Evolutionary conservation across 2,113 vertebrate species (phyloP), one percentile per base, ranked within the genome.

Genomic region (Platichthys flesus): DNA sequence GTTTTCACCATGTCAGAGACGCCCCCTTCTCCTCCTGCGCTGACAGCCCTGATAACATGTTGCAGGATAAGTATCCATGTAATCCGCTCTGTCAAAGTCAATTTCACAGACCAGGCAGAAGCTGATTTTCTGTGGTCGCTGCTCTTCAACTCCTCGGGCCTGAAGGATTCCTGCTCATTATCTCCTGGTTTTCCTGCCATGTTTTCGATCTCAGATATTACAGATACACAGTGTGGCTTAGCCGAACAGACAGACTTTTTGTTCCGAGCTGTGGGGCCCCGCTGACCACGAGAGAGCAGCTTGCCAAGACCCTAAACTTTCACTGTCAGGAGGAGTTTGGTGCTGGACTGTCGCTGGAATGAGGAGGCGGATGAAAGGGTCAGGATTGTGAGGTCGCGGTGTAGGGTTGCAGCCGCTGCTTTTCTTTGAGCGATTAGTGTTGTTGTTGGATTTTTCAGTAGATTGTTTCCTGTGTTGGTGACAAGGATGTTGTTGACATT

Each of bases 21-120:
- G 59, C 56, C 56, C 56, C 56, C 71, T 28, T 21, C 55, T 60
- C 61, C 62, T 49, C 49, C 64, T 60, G 64, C 24, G 56, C 66
- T 79, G 86, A 83, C 77, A 91, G 26, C 71, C 57, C 68, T 49
- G 71, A 80, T 85, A 58, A 85, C 78, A 73, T 68, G 79, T 85
- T 86, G 15, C 59, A 65, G 51, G 21, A 49, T 21, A 40, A 2
- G 57, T 62, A 52, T 68, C 61, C 67, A 13, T 59, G 52, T 81
- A 74, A 86, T 78, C 56, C 67, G 26, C 37, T n/a, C 54, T 45
- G 66, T 72, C 64, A 76, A 35, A 49, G 74, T 20, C 16, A 20
- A 71, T 71, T 62, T 56, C 64, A 60, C 64, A 57, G 60, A 58
- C 28, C 51, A 13, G 15, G 21, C 2, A 28, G 2, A 24, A 67